phyloP scores from a whole-genome alignment of 2,888 invertebrate species.

The Allophyes oxyacanthae region DNA sequence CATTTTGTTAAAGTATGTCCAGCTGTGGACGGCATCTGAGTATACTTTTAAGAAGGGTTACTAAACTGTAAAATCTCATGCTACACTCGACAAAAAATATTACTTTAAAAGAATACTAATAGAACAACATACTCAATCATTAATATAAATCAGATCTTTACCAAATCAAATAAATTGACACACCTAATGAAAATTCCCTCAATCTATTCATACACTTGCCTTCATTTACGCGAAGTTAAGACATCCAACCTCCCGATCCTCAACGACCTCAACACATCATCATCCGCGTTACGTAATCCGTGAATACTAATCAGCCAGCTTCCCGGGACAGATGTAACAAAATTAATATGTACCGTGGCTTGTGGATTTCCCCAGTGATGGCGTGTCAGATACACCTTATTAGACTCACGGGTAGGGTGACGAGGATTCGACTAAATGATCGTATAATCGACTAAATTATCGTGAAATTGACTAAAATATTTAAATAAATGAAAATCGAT shows the following conservation, averaged over 20 bases:
- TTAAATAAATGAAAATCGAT: no score
- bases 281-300: constrained; percentile 54
- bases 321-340: constrained; percentile 54
- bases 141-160: no score
- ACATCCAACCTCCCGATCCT: constrained; percentile 19
- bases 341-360: constrained; percentile 63
- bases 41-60: no score
- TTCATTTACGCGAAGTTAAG: constrained; percentile 20
- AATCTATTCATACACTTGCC: constrained; percentile 4
- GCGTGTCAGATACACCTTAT: constrained; percentile 61
- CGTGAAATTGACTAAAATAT: no score
- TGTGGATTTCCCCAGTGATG: constrained; percentile 62
- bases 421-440: constrained; percentile 1
- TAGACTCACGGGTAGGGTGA: constrained; percentile 43
- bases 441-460: constrained; percentile 11
- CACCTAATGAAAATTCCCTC: constrained; percentile 10
- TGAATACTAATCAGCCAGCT: constrained; percentile 56
- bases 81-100: no score
- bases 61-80: no score
- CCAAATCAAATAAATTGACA: no score
- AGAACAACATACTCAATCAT: no score
- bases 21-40: no score
- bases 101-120: no score
- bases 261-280: constrained; percentile 34
- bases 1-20: no score